A percentile compares a stretch with the other conserved stretches of the same genome.
These are phyloP conservation scores for Typhlichthys subterraneus DNA, from an alignment of 2,797 vertebrate genomes.

Conservation along the genomic window DNA sequence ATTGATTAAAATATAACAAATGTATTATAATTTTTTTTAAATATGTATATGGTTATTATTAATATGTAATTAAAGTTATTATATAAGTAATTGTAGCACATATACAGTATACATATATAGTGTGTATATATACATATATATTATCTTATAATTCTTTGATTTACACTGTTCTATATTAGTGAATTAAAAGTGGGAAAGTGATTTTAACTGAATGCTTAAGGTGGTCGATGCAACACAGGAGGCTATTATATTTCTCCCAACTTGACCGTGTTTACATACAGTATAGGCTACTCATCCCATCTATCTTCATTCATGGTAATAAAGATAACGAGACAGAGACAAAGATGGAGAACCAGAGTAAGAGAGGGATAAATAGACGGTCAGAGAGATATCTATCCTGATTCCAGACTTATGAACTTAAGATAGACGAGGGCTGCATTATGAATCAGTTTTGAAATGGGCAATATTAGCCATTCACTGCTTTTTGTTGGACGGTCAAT, in stretches of 20 bases:
- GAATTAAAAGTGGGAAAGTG: too few species aligned
- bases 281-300: constrained; percentile 32
- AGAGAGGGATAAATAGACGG: constrained; percentile 4
- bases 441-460: constrained; percentile 31
- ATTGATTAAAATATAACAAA: too few species aligned
- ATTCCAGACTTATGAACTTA: constrained; percentile 32
- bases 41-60: too few species aligned
- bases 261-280: constrained; percentile 47
- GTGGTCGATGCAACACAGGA: too few species aligned
- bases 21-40: too few species aligned
- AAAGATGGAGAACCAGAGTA: constrained; percentile 26
- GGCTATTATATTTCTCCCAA: constrained; percentile 13
- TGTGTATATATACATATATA: too few species aligned
- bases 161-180: too few species aligned
- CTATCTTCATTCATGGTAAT: constrained; percentile 66
- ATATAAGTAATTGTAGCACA: too few species aligned
- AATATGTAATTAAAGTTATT: too few species aligned
- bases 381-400: constrained; percentile 1
- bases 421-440: constrained; percentile 19
- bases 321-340: constrained; percentile 36
- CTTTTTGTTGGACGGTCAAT: constrained; percentile 22
- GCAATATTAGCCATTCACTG: constrained; percentile 24
- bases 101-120: too few species aligned
- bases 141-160: too few species aligned
- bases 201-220: too few species aligned